phyloP scores from a whole-genome alignment of 2,888 invertebrate genomes.

The Lottia gigantea region DNA sequence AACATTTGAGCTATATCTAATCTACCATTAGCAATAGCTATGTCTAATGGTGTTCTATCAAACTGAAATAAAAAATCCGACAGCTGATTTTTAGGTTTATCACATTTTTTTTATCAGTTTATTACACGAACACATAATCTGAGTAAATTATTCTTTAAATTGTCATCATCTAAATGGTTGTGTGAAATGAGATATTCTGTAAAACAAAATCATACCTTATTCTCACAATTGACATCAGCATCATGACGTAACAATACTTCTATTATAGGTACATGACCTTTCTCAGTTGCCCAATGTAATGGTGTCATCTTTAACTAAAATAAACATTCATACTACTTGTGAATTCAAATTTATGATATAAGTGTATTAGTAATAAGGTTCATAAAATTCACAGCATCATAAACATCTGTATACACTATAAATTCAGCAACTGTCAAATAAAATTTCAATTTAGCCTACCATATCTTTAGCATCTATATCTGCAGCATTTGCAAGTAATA shows the following conservation, averaged over 20 bases:
- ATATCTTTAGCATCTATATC: conserved; percentile 82
- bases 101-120: neutral
- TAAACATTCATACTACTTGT: neutral
- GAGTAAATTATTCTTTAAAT: too few relatives aligned
- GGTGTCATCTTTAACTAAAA: conserved; percentile 87
- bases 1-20: conserved; percentile 66
- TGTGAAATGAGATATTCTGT: neutral
- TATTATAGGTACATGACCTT: conserved; percentile 79
- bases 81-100: too few relatives aligned
- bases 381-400: neutral
- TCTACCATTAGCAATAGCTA: conserved; percentile 73
- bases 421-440: conserved; percentile 72
- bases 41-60: conserved; percentile 64
- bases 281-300: conserved; percentile 92
- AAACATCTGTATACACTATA: too few relatives aligned
- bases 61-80: conserved; percentile 52
- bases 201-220: conserved; percentile 71
- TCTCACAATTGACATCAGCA: conserved; percentile 77
- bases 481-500: conserved; percentile 78
- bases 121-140: too few relatives aligned
- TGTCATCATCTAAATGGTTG: neutral
- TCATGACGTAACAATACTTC: conserved; percentile 79
- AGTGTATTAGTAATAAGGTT: neutral
- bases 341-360: neutral
- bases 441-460: conserved; percentile 71